Evolutionary conservation across 2,113 vertebrate species (phyloP), one percentile per base, ranked within the genome.

Genomic region (Pachyramphus minor): DNA sequence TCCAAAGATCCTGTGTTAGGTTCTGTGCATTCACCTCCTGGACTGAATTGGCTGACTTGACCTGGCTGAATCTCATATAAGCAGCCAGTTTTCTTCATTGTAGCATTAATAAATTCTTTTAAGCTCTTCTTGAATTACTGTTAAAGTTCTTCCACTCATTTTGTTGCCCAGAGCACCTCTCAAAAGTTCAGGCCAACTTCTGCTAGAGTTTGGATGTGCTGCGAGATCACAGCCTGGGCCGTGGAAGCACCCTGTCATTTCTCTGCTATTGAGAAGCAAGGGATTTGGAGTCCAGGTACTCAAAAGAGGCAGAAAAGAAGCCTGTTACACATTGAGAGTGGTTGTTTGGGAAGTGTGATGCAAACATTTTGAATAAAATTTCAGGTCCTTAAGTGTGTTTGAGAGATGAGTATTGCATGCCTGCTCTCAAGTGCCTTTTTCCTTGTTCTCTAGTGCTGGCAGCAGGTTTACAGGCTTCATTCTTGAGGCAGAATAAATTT

Each of bases 271-370:
- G 7, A 76, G 80, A 92, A 66, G 49, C 5, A n/a, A 84, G 42
- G 28, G 19, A 0, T 89, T 91, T 72, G 35, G 50, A 91, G 58
- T 68, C 39, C 11, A 39, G 27, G n/a, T 68, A 7, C 69, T 93
- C 68, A 67, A 45, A 89, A 52, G 37, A 86, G 74, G 31, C 63
- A 81, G 58, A 72, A 76, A 44, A 83, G 20, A 72, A 79, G 25
- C 12, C 50, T 81, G 63, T 68, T 30, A 3, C 33, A 41, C 20
- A 14, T 33, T 56, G 73, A 0, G 0, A 88, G n/a, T 45, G 37
- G 41, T 86, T 95, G 81, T 89, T 96, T 94, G 87, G 82, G 62
- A 94, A 95, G 66, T 9, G 14, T 69, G 86, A 84, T 33, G 33
- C 87, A 93, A 96, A 87, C 37, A 44, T 79, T 81, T 73, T 71